Evolutionary conservation across 1,140 invertebrate species (phyloP), one percentile per base, ranked within the genome.

Genomic region (Potamilus streckersoni): DNA sequence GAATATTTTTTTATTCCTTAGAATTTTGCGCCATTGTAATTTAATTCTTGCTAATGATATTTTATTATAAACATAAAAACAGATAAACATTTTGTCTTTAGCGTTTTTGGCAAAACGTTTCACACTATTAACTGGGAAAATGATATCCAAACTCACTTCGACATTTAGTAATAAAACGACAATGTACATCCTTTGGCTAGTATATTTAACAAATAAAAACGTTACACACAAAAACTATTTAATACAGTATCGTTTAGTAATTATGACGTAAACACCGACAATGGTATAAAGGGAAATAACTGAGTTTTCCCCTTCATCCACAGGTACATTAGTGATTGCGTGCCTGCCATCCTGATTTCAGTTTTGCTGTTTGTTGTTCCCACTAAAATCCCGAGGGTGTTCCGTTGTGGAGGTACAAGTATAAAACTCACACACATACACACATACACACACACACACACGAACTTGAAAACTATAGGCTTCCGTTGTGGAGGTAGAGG

Each of bases 291-390:
- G 16, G 49, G 17, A 66, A 20, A 68, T 27, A 68, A 62, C 17
- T 2, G 17, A 31, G 55, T 14, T 68, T 59, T n/a, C 27, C 27
- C 27, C 73, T 2, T 23, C 65, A 62, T 71, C 27, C 15, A 27
- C 80, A 92, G 91, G 58, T 86, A 84, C 66, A 87, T 92, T 1
- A 90, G 90, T 17, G 87, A 89, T 75, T 84, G 85, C 15, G 83
- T 84, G 6, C 84, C 86, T 3, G 85, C 86, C 23, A 82, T 87
- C 17, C 76, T 86, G 13, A 79, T 86, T 20, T 79, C 81, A 6
- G 74, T 83, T 56, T 67, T 84, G 49, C 73, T 89, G 58, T 88
- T 89, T 73, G 76, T 88, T 19, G 79, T 87, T 57, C 88, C 88
- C 0, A 81, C 83, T 4, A 62, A 73, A 31, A 12, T 82, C 2